A percentile compares a stretch with the other conserved stretches of the same genome.
Evolutionary conservation across 2,797 vertebrate genomes (phyloP).

Genomic region (Rhinella marina): DNA sequence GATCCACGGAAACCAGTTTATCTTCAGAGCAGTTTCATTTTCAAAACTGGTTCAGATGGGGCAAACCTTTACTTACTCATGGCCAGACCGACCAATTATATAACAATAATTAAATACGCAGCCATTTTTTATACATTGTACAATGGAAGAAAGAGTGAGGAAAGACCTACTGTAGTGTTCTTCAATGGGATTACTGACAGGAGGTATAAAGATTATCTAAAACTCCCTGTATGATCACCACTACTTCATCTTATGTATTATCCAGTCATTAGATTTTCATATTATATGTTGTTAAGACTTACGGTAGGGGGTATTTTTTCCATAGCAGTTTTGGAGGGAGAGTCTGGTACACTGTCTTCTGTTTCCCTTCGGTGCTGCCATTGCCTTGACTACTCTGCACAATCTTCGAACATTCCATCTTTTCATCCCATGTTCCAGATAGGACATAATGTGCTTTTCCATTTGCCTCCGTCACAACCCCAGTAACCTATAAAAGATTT

Average conservation of each 20-base stretch:
- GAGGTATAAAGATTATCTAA: not conserved
- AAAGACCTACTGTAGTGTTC: not conserved
- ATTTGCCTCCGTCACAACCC: slow-evolving; percentile 73
- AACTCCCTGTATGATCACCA: not conserved
- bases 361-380: slow-evolving; percentile 74
- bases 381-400: slow-evolving; percentile 76
- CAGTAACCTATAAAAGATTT: slow-evolving; percentile 72
- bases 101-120: no score
- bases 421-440: slow-evolving; percentile 81
- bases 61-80: no score
- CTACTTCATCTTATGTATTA: not conserved
- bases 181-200: not conserved
- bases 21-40: no score
- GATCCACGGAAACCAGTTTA: no score
- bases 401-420: slow-evolving; percentile 80
- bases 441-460: slow-evolving; percentile 79
- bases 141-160: not conserved
- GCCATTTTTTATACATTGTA: not conserved
- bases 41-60: no score
- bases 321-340: slow-evolving; percentile 78
- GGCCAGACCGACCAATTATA: no score
- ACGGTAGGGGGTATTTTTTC: slow-evolving; percentile 83
- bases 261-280: not conserved
- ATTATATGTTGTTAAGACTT: slow-evolving; percentile 63
- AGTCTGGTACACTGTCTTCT: slow-evolving; percentile 81